Evolutionary conservation across 1,140 invertebrate species (phyloP).

Genomic region (Pectinophora gossypiella): DNA sequence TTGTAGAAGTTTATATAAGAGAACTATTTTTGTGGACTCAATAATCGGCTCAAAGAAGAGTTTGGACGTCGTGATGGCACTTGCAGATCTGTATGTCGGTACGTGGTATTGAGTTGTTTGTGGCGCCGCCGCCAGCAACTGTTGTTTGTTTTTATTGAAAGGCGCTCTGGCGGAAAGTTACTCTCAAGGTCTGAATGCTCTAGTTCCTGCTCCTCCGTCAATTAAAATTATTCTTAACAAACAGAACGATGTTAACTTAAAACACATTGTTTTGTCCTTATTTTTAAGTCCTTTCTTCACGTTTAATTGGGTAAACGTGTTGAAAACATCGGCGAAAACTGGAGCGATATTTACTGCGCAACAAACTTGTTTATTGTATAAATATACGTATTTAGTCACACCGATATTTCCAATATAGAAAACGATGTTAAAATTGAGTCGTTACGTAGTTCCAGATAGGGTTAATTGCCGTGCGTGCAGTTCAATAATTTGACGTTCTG

Average conservation of each 20-base stretch:
- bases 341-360: constrained; percentile 28
- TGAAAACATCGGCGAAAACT: constrained; percentile 6
- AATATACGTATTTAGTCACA: constrained; percentile 5
- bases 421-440: too few species aligned
- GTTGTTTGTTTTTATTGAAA: constrained; percentile 31
- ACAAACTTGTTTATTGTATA: constrained; percentile 27
- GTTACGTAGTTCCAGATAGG: too few species aligned
- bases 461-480: too few species aligned
- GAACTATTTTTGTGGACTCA: constrained; percentile 32
- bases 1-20: constrained; percentile 41
- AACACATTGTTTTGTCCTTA: too few species aligned
- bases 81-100: constrained; percentile 66
- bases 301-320: not conserved
- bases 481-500: too few species aligned
- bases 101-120: constrained; percentile 38
- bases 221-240: not conserved
- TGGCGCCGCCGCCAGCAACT: not conserved
- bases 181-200: constrained; percentile 51
- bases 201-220: constrained; percentile 24
- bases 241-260: too few species aligned
- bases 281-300: not conserved
- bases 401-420: too few species aligned
- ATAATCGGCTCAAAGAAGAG: constrained; percentile 25
- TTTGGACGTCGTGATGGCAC: constrained; percentile 57
- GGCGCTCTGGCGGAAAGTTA: constrained; percentile 26